phyloP scores from a whole-genome alignment of 1,140 invertebrate species.

The Trichogramma pretiosum region DNA sequence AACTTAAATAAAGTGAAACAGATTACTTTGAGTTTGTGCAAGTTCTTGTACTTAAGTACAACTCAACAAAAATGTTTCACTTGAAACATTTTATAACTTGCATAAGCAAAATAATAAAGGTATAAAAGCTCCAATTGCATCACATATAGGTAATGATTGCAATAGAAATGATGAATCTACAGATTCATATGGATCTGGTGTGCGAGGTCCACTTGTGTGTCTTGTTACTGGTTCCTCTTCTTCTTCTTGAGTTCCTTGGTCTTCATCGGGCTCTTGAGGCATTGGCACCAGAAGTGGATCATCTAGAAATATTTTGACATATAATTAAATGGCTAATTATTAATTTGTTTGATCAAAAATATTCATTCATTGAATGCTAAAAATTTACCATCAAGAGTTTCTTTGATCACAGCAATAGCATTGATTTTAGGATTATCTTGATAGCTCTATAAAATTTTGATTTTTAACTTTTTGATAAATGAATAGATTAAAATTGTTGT shows the following conservation, averaged over 20 bases:
- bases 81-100: constrained; percentile 59
- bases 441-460: constrained; percentile 69
- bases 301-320: no score
- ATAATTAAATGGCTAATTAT: no score
- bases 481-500: no score
- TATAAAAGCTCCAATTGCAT: constrained; percentile 89
- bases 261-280: constrained; percentile 49
- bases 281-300: constrained; percentile 72
- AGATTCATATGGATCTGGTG: constrained; percentile 81
- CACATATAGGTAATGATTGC: constrained; percentile 85
- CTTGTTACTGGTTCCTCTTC: constrained; percentile 31
- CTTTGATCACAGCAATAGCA: constrained; percentile 85
- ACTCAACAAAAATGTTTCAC: background rate
- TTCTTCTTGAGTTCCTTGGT: constrained; percentile 43
- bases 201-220: constrained; percentile 69
- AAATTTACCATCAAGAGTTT: constrained; percentile 62
- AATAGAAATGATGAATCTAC: constrained; percentile 78
- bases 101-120: constrained; percentile 90
- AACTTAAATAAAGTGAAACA: constrained; percentile 5
- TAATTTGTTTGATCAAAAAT: no score
- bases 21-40: no score
- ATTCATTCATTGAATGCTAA: no score
- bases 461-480: no score
- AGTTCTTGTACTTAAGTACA: constrained; percentile 12
- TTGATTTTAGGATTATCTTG: constrained; percentile 96